Base-by-base conservation (phyloP, 2,113 vertebrate genomes). In the Empidonax traillii region DNA sequence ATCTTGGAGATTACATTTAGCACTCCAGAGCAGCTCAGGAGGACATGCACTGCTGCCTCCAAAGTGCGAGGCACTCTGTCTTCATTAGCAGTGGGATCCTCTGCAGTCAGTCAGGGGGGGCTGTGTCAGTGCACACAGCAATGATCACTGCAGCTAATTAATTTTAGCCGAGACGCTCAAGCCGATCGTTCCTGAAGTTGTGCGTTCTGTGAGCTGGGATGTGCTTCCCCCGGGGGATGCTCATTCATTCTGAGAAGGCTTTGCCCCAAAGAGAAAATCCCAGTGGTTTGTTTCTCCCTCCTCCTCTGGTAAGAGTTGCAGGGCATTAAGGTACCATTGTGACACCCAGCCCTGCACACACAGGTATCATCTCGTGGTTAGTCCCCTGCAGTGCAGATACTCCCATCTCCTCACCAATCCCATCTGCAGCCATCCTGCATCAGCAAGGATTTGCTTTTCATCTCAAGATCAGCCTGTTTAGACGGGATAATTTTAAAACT, bases 121-220 rank as follows among this genome's bases (percentile, higher is more conserved):
- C 49, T 53, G n/a, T 8, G 14, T 6, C 20, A 83, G 59, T 37
- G 30, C 90, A 95, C 59, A 65, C 0, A n/a, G 79, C 79, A 77
- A 37, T 65, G 72, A 96, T 92, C 68, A 78, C 90, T 95, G 72
- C 58, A 74, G 78, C 87, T 94, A 96, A 94, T 96, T 97, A 90
- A 96, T 96, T 96, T 94, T 65, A 68, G 55, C 79, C 20, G 27
- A 85, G 85, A 77, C 67, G 30, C 52, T 92, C 72, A 37, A 86
- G 47, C 75, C 67, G 52, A 90, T 72, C 83, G 37, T 90, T 93
- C 77, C 72, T 74, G 0, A 67, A 86, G 68, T 72, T 49, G 43
- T 22, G 13, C 35, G 33, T 86, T 86, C 72, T 84, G 74, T 68
- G 72, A 72, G 37, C 23, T 71, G 67, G 55, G 74, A 69, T 35